Conservation (phyloP, 2,113 vertebrate genomes). For the Psittacula cyanocephala region DNA sequence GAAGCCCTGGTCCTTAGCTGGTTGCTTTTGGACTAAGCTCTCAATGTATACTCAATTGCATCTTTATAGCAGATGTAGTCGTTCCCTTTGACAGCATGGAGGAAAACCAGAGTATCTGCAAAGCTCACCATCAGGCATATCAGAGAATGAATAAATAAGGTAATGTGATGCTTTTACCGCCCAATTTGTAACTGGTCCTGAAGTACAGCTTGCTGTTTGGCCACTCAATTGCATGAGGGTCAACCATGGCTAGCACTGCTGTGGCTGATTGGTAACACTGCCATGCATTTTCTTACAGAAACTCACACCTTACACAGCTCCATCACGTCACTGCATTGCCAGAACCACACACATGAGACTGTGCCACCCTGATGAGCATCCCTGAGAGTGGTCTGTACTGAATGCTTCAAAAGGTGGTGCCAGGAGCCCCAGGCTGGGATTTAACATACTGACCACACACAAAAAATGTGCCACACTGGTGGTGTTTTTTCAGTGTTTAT, state of each 20-base stretch:
- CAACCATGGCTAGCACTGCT: background rate
- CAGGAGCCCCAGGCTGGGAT: background rate
- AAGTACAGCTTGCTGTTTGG: background rate
- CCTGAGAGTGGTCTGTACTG: background rate
- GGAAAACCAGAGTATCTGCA: background rate
- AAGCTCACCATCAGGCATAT: fast-evolving
- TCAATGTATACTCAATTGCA: background rate
- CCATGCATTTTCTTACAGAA: background rate
- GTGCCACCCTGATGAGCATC: background rate
- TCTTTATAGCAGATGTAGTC: background rate
- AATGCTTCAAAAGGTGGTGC: background rate
- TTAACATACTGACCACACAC: background rate
- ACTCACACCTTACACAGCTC: background rate
- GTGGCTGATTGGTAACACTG: fast-evolving
- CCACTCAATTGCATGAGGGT: background rate
- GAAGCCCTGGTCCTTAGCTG: background rate
- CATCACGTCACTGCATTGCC: background rate
- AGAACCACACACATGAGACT: background rate
- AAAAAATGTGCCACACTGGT: background rate
- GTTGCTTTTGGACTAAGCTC: background rate
- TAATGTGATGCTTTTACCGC: background rate
- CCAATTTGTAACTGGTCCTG: background rate
- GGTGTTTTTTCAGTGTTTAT: background rate
- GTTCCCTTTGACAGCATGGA: background rate
- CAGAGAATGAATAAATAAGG: background rate